phyloP scores from a whole-genome alignment of 2,113 vertebrate species.

The Apodemus sylvaticus region DNA sequence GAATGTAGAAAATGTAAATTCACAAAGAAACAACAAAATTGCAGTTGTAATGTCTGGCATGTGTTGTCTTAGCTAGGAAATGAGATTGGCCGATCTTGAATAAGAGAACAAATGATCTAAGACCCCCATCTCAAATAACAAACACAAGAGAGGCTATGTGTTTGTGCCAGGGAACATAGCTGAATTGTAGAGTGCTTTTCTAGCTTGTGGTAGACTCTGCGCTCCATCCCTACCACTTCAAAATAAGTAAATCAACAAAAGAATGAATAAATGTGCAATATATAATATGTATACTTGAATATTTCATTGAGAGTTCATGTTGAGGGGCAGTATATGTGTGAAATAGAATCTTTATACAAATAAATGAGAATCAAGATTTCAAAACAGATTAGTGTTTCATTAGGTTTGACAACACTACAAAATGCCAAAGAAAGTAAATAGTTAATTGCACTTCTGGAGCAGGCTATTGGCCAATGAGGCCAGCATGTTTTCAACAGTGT shows the following conservation, averaged over 20 bases:
- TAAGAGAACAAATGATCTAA: neutral
- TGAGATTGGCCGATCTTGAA: neutral
- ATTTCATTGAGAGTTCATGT: neutral
- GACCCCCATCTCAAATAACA: neutral
- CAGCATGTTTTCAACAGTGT: no score
- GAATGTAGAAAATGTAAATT: neutral
- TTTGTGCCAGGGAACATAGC: neutral
- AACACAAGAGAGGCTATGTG: neutral
- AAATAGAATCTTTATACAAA: neutral
- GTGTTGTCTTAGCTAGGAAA: neutral
- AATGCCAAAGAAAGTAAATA: neutral
- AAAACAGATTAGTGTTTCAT: neutral
- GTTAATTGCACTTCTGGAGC: neutral
- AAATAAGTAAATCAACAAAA: neutral
- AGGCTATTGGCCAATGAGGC: neutral
- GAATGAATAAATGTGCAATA: neutral
- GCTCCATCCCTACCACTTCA: neutral
- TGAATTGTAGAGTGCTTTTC: neutral
- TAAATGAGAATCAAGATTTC: neutral
- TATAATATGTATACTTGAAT: neutral
- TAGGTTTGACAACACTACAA: neutral
- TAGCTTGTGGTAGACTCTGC: neutral
- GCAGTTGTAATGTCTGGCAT: neutral
- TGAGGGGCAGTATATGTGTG: neutral
- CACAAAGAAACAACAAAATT: neutral